Evolutionary conservation across 2,113 vertebrate species (phyloP).

Genomic region (Amia ocellicauda): DNA sequence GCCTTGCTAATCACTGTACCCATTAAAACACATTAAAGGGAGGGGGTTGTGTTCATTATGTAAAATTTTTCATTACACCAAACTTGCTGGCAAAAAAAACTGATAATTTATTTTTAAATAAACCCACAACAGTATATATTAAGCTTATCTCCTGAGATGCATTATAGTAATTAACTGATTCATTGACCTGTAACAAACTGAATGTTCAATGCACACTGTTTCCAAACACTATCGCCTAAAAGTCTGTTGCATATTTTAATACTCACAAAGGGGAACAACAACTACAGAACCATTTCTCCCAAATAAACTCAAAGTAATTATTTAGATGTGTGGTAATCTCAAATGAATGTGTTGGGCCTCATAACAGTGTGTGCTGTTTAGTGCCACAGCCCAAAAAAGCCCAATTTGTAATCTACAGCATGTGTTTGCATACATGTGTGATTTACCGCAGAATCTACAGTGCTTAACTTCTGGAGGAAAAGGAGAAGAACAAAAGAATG

Average conservation of each 20-base stretch:
- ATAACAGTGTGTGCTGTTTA: not conserved
- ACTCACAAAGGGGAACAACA: slow-evolving; percentile 10
- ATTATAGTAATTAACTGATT: slow-evolving; percentile 27
- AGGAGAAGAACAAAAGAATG: too few relatives aligned
- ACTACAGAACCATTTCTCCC: not conserved
- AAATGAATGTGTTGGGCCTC: slow-evolving; percentile 22
- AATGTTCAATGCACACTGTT: slow-evolving; percentile 13
- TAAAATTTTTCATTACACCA: slow-evolving; percentile 7
- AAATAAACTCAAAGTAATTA: slow-evolving; percentile 4
- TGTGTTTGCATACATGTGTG: too few relatives aligned
- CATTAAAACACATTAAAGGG: slow-evolving; percentile 26
- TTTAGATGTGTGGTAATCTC: slow-evolving; percentile 1
- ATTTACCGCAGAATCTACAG: too few relatives aligned
- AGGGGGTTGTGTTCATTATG: slow-evolving; percentile 13
- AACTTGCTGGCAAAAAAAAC: not conserved
- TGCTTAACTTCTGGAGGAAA: too few relatives aligned
- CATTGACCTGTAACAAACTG: slow-evolving; percentile 23
- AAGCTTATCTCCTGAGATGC: slow-evolving; percentile 18
- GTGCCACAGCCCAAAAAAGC: too few relatives aligned
- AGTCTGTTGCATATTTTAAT: slow-evolving; percentile 1
- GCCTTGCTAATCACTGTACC: slow-evolving; percentile 7
- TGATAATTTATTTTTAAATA: slow-evolving; percentile 12
- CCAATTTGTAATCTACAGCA: too few relatives aligned
- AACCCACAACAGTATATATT: slow-evolving; percentile 13
- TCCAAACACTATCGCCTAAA: slow-evolving; percentile 12